Evolutionary conservation across 2,113 vertebrate genomes (phyloP).

Genomic region (Corynorhinus townsendii): DNA sequence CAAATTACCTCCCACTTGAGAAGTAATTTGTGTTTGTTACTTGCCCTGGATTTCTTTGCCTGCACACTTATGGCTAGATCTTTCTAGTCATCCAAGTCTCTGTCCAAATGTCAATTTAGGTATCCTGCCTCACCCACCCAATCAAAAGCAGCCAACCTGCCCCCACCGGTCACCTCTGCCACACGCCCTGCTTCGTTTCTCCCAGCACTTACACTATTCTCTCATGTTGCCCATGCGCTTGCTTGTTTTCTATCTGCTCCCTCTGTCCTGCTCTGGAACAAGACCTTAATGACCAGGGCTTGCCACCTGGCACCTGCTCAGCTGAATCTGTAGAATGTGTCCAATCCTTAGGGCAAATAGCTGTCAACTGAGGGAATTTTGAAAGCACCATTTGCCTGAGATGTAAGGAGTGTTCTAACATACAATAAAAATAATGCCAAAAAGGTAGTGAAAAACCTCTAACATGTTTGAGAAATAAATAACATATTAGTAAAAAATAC

Average conservation of each 20-base stretch:
- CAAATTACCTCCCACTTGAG: background rate
- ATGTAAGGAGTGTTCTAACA: background rate
- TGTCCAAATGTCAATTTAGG: background rate
- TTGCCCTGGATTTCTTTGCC: background rate
- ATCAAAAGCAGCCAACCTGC: background rate
- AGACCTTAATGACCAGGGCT: background rate
- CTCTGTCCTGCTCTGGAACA: background rate
- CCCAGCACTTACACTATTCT: background rate
- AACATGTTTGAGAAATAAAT: background rate
- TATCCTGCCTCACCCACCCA: background rate
- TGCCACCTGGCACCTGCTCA: background rate
- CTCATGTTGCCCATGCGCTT: background rate
- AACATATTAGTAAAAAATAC: background rate
- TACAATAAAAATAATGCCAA: background rate
- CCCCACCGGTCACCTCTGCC: background rate
- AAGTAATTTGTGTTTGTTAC: background rate
- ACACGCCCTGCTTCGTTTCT: background rate
- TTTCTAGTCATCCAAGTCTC: background rate
- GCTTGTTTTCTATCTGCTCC: background rate
- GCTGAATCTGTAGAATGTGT: background rate
- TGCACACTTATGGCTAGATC: background rate
- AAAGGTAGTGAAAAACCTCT: background rate
- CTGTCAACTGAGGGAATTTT: background rate
- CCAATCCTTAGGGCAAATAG: background rate
- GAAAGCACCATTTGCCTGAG: background rate